Evolutionary conservation across 2,888 invertebrate species (phyloP).

Genomic region (Brachylomia viminalis): DNA sequence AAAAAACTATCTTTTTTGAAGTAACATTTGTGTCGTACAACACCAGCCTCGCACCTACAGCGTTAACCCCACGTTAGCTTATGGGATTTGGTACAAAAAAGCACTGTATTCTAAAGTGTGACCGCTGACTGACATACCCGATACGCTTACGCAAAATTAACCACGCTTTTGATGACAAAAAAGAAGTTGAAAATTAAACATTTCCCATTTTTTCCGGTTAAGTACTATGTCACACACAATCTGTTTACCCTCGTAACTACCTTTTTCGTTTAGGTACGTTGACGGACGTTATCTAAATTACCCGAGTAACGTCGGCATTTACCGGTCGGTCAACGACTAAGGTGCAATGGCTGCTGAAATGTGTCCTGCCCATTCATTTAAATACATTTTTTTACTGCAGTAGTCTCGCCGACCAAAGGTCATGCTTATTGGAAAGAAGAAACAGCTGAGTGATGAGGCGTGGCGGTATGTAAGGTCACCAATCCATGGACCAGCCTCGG

Average conservation of each 20-base stretch:
- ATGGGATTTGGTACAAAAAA: not conserved
- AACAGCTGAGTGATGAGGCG: not conserved
- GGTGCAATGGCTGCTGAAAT: not conserved
- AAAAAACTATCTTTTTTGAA: too few species aligned
- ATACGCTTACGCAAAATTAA: too few species aligned
- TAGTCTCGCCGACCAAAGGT: not conserved
- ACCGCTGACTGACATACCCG: not conserved
- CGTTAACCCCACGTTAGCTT: not conserved
- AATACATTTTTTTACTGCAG: not conserved
- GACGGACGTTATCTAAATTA: constrained; percentile 54
- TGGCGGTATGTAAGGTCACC: too few species aligned
- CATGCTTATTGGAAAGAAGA: not conserved
- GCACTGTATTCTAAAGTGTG: not conserved
- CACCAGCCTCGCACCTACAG: too few species aligned
- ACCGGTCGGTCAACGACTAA: not conserved
- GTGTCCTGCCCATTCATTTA: not conserved
- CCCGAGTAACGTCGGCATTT: not conserved
- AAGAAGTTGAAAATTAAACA: not conserved
- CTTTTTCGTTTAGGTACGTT: not conserved
- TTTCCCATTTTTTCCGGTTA: too few species aligned
- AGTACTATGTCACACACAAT: too few species aligned
- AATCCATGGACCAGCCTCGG: too few species aligned
- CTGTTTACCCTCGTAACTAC: constrained; percentile 18
- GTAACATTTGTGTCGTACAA: not conserved
- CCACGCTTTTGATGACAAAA: constrained; percentile 1